Conservation (phyloP, 2,888 invertebrate genomes). For the Pyrgus malvae region DNA sequence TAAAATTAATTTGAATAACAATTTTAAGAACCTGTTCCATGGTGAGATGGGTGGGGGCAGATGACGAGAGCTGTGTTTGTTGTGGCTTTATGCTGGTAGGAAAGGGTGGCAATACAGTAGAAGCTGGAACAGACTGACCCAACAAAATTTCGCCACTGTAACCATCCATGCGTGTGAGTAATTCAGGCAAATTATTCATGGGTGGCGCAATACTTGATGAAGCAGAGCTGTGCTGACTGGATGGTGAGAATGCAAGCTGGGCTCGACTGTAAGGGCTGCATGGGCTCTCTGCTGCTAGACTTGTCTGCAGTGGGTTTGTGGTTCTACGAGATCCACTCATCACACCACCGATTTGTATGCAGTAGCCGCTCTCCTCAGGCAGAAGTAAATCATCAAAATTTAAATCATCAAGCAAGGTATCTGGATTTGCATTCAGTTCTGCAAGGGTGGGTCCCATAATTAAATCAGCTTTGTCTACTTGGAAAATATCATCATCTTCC, state of each 20-base stretch:
- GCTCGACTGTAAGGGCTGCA: slow-evolving; percentile 77
- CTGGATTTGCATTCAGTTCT: slow-evolving; percentile 92
- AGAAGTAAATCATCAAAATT: slow-evolving; percentile 92
- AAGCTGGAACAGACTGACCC: slow-evolving; percentile 85
- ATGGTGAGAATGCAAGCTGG: slow-evolving; percentile 84
- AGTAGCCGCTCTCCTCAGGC: slow-evolving; percentile 85
- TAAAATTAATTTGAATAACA: slow-evolving; percentile 6
- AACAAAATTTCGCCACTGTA: slow-evolving; percentile 78
- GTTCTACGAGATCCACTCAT: slow-evolving; percentile 65
- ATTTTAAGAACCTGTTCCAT: slow-evolving; percentile 82
- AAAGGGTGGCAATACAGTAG: slow-evolving; percentile 74
- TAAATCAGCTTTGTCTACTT: slow-evolving; percentile 93
- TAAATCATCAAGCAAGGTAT: slow-evolving; percentile 90
- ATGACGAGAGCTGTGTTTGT: slow-evolving; percentile 89
- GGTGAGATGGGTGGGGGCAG: slow-evolving; percentile 92
- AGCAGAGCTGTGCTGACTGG: slow-evolving; percentile 84
- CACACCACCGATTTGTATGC: slow-evolving; percentile 75
- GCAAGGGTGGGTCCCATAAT: slow-evolving; percentile 92
- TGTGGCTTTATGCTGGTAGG: slow-evolving; percentile 62
- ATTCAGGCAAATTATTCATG: slow-evolving; percentile 80
- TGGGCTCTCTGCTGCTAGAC: slow-evolving; percentile 64
- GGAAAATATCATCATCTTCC: slow-evolving; percentile 94
- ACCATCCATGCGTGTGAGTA: slow-evolving; percentile 85
- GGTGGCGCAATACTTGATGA: slow-evolving; percentile 74
- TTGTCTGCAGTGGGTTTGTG: slow-evolving; percentile 47